These are phyloP conservation scores for Clitarchus hookeri DNA, from an alignment of 2,888 invertebrate genomes.

Conservation along the genomic window DNA sequence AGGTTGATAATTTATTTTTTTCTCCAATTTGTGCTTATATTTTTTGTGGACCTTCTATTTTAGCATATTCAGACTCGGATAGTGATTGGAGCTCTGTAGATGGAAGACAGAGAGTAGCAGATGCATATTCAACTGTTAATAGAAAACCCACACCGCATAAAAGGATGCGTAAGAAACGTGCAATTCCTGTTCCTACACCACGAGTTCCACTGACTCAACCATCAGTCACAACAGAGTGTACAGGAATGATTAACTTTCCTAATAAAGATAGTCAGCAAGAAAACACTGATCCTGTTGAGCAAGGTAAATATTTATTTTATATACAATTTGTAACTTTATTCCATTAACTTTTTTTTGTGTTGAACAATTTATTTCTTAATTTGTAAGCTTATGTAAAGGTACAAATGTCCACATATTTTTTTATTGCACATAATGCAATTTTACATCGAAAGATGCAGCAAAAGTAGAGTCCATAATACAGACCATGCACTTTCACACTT, in stretches of 20 bases:
- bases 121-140: constrained; percentile 67
- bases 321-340: no score
- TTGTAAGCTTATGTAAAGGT: no score
- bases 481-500: no score
- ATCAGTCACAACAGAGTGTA: constrained; percentile 49
- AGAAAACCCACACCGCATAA: constrained; percentile 72
- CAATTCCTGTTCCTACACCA: constrained; percentile 85
- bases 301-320: not conserved
- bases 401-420: no score
- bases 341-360: no score
- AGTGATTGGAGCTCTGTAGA: constrained; percentile 82
- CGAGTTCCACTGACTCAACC: constrained; percentile 65
- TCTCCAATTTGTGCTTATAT: not conserved
- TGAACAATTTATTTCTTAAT: no score
- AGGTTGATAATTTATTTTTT: not conserved
- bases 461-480: no score
- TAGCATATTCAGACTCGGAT: constrained; percentile 87
- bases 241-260: constrained; percentile 52
- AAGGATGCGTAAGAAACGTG: constrained; percentile 72
- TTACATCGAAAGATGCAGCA: no score
- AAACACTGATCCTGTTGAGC: not conserved
- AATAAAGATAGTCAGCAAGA: constrained; percentile 51
- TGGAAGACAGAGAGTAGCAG: constrained; percentile 63
- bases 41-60: constrained; percentile 40
- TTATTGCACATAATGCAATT: no score